Evolutionary conservation across 2,888 invertebrate genomes (phyloP).

Genomic region (Idaea aversata): DNA sequence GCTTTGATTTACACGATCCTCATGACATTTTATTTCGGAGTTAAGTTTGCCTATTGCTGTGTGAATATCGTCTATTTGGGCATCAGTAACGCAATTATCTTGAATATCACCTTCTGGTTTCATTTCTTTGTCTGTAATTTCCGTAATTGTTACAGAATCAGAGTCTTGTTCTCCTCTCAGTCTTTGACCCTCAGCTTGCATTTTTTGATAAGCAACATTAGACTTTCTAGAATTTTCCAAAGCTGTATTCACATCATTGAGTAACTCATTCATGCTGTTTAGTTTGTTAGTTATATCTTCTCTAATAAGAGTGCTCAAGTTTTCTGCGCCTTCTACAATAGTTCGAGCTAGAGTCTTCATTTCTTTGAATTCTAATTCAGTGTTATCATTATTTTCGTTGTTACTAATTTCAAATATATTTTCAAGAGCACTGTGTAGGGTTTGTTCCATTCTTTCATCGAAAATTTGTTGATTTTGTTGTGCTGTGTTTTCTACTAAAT

Average conservation of each 20-base stretch:
- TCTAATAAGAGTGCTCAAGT: conserved; percentile 63
- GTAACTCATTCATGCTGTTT: conserved; percentile 71
- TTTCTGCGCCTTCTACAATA: conserved; percentile 71
- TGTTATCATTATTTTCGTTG: conserved; percentile 49
- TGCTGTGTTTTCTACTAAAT: conserved; percentile 6
- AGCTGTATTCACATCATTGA: conserved; percentile 69
- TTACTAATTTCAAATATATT: conserved; percentile 50
- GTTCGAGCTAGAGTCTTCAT: conserved; percentile 66
- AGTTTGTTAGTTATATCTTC: conserved; percentile 75
- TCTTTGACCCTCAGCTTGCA: conserved; percentile 51
- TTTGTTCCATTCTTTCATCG: conserved; percentile 56
- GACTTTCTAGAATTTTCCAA: conserved; percentile 68
- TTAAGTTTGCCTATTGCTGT: conserved; percentile 61
- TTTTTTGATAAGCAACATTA: conserved; percentile 59
- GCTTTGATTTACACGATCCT: conserved; percentile 61
- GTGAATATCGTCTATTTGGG: conserved; percentile 65
- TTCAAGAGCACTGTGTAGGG: conserved; percentile 53
- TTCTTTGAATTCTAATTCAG: conserved; percentile 61
- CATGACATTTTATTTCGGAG: conserved; percentile 58
- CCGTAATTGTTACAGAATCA: conserved; percentile 17
- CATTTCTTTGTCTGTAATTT: conserved; percentile 18
- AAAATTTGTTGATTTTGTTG: conserved; percentile 33
- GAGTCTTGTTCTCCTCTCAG: conserved; percentile 30
- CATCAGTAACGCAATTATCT: conserved; percentile 40
- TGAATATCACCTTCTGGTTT: conserved; percentile 12